Conservation (phyloP, 2,113 vertebrate genomes). For the Alligator sinensis region DNA sequence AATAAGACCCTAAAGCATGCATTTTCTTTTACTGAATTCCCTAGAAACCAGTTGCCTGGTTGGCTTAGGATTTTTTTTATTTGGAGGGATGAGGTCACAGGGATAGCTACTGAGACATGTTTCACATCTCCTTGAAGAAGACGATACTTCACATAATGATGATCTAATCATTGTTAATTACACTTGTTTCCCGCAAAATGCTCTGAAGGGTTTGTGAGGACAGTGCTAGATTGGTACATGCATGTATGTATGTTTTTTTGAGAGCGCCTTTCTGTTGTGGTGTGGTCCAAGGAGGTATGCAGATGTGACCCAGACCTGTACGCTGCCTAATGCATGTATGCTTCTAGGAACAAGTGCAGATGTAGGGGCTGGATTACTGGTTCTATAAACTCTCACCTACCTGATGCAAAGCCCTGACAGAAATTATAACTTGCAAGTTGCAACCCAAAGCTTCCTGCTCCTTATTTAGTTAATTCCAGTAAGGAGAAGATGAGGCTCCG, state of each 20-base stretch:
- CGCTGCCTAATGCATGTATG: not conserved
- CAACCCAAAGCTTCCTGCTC: not conserved
- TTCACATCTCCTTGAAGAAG: not conserved
- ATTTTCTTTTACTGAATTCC: not conserved
- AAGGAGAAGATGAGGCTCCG: not conserved
- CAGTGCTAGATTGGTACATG: too few species aligned
- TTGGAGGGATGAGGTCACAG: not conserved
- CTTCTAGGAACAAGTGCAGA: not conserved
- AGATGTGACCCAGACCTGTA: not conserved
- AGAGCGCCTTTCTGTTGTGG: not conserved
- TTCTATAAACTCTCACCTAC: not conserved
- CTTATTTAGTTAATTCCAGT: not conserved
- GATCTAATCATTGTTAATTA: not conserved
- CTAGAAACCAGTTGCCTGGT: not conserved
- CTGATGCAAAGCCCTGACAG: not conserved
- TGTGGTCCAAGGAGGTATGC: not conserved
- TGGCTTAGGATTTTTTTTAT: not conserved
- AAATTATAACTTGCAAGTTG: not conserved
- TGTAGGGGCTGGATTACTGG: not conserved
- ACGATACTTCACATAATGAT: not conserved
- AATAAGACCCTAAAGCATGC: not conserved
- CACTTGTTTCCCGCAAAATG: not conserved
- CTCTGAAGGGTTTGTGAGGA: not conserved
- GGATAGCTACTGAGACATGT: not conserved
- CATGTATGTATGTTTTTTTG: not conserved